Evolutionary conservation across 2,113 vertebrate genomes (phyloP).

Genomic region (Odontophorus gujanensis): DNA sequence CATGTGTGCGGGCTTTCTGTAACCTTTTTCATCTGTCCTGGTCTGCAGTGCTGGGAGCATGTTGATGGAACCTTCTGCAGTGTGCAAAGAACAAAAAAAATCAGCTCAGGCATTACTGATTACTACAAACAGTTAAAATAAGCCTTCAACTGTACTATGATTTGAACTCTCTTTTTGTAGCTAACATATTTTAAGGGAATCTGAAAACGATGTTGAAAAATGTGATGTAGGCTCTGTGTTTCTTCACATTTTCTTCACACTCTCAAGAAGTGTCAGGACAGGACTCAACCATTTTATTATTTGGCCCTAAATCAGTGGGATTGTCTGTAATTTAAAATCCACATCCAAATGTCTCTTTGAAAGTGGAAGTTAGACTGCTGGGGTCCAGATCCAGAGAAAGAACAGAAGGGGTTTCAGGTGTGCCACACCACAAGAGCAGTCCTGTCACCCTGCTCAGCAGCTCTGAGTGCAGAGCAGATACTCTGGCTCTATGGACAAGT

Average conservation of each 20-base stretch:
- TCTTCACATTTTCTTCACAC: neutral
- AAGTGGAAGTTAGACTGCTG: neutral
- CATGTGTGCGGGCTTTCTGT: constrained; percentile 86
- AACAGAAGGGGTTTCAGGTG: neutral
- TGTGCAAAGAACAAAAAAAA: neutral
- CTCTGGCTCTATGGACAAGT: rapidly evolving
- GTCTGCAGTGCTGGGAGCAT: constrained; percentile 85
- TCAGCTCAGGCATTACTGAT: neutral
- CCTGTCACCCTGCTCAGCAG: neutral
- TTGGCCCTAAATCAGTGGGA: neutral
- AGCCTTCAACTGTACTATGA: neutral
- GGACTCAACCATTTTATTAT: neutral
- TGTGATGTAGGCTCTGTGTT: neutral
- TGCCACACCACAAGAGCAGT: neutral
- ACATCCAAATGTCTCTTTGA: neutral
- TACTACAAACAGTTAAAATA: neutral
- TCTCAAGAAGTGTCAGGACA: neutral
- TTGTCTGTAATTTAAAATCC: neutral
- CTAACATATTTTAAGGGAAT: neutral
- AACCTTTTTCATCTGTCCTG: constrained; percentile 88
- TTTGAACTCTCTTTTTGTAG: neutral
- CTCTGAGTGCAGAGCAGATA: neutral
- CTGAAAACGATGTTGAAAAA: neutral
- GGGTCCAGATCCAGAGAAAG: neutral
- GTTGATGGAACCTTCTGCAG: constrained; percentile 82